Evolutionary conservation across 2,888 invertebrate genomes (phyloP), one percentile per base, ranked within the genome.

Genomic region (Arenicola marina): DNA sequence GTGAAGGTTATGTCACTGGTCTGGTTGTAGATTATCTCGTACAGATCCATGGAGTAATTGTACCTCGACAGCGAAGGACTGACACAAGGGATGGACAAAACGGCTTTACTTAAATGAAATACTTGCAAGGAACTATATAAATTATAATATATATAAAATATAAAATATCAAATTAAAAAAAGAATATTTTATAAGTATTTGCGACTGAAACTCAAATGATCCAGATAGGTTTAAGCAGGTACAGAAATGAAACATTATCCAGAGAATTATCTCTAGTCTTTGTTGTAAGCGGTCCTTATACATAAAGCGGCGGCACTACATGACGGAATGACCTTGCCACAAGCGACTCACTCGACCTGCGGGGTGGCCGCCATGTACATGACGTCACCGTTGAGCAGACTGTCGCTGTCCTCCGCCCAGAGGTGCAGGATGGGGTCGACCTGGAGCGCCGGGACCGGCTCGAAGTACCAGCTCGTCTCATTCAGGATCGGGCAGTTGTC

Each of bases 401-500:
- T 70, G 65, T 78, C 78, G 33, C 64, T 66, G 59, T 78, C 78
- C 18, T 70, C 69, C 26, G 74, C 73, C 34, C 60, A 66, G 18
- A 77, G 69, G 28, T 44, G 61, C 11, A 70, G 61, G 18, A 76
- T 64, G 4, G 75, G 65, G 1, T 45, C 45, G 0, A 60, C 15
- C 51, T 73, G 69, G 3, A 78, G 64, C 1, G 75, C 71, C 26
- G 78, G 78, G 21, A 73, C 61, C 29, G 76, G 75, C 24, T 61
- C 67, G 51, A 75, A 57, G 24, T 61, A 51, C 45, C 63, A 73
- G 34, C 54, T 32, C 1, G 66, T 68, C 45, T 74, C 65, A 15
- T 67, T 63, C 29, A 78, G 57, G 45, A 70, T 62, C 15, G 78
- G 78, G 60, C 78, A 78, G 62, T 78, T 77, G 63, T 78, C 78